Conservation (phyloP, 2,113 vertebrate species). For the Ibidorhyncha struthersii region DNA sequence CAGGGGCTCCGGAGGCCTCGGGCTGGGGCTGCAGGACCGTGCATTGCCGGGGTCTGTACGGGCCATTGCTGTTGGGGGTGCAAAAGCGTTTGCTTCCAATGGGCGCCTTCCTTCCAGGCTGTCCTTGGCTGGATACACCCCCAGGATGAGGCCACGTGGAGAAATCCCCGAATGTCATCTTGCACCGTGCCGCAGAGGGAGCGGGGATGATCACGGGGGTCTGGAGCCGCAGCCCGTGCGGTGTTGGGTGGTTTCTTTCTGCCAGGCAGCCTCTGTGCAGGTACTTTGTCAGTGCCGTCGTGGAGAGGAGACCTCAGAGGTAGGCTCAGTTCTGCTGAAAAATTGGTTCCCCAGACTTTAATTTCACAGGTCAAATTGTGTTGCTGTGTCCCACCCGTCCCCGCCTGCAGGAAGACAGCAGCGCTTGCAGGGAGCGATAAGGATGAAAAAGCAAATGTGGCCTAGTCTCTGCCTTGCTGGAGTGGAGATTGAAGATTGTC, state of each 20-base stretch:
- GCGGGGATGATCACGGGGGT: neutral
- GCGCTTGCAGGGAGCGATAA: neutral
- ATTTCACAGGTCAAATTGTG: neutral
- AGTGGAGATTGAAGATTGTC: conserved; percentile 1
- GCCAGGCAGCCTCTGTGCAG: neutral
- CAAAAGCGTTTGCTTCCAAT: neutral
- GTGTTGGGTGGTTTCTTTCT: neutral
- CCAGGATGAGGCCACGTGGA: neutral
- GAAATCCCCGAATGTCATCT: neutral
- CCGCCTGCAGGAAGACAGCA: neutral
- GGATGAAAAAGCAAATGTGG: neutral
- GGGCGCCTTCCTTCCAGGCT: neutral
- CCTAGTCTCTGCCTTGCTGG: neutral
- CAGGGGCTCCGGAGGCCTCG: neutral
- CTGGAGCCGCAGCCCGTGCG: rapidly evolving
- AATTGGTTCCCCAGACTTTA: neutral
- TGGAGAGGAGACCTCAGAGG: neutral
- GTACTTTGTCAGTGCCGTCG: neutral
- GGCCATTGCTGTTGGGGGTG: neutral
- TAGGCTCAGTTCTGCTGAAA: neutral
- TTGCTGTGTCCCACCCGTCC: neutral
- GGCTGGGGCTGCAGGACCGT: neutral
- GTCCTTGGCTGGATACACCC: neutral
- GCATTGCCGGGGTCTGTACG: too few species aligned
- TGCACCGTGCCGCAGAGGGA: rapidly evolving